phyloP scores from a whole-genome alignment of 2,797 vertebrate genomes.

The Catamblyrhynchus diadema region DNA sequence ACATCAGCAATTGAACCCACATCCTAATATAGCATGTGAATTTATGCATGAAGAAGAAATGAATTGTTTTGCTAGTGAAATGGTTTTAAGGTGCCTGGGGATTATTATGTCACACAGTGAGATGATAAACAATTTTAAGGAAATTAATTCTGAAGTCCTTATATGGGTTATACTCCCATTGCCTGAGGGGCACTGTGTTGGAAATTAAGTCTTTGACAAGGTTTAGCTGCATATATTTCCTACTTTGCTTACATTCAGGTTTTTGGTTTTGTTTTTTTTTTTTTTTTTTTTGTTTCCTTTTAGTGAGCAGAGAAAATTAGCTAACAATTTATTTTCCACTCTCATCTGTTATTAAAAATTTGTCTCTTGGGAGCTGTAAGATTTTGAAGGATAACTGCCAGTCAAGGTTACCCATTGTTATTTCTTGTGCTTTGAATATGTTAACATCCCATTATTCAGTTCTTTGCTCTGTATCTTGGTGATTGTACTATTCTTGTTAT shows the following conservation, averaged over 20 bases:
- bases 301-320: constrained; percentile 11
- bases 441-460: constrained; percentile 39
- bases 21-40: background rate
- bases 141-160: constrained; percentile 38
- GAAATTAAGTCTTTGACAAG: constrained; percentile 15
- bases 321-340: constrained; percentile 32
- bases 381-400: constrained; percentile 51
- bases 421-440: constrained; percentile 12
- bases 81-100: constrained; percentile 31
- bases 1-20: background rate
- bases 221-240: background rate
- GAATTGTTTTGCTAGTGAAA: constrained; percentile 39
- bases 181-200: background rate
- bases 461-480: background rate
- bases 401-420: constrained; percentile 48
- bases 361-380: constrained; percentile 28
- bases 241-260: background rate
- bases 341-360: constrained; percentile 28
- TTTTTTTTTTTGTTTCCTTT: background rate
- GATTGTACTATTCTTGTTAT: constrained; percentile 11
- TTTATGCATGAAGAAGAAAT: constrained; percentile 31
- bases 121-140: constrained; percentile 50
- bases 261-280: background rate
- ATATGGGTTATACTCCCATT: background rate
- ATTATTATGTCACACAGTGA: background rate